Evolutionary conservation across 2,113 vertebrate genomes (phyloP).

Genomic region (Gorsachius goisagi): DNA sequence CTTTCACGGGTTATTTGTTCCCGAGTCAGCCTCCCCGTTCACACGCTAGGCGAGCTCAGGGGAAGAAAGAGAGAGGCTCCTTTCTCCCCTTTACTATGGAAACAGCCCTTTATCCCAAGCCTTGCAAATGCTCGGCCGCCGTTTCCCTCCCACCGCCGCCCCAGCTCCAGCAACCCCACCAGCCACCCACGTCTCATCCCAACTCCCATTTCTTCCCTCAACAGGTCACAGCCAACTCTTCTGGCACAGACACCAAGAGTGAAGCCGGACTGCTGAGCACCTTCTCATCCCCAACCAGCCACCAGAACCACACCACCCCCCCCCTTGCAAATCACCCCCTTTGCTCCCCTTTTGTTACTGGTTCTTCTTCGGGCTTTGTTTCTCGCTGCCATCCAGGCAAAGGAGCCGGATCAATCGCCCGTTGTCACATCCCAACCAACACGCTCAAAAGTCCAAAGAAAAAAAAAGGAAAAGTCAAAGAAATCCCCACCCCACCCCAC

Average conservation of each 20-base stretch:
- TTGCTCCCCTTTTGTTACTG: neutral
- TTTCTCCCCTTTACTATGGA: conserved; percentile 53
- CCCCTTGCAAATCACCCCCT: neutral
- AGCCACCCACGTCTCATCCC: neutral
- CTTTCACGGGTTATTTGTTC: neutral
- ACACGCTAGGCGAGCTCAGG: neutral
- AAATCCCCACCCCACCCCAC: neutral
- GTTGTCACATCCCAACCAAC: neutral
- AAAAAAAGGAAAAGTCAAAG: neutral
- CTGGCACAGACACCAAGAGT: fast-evolving
- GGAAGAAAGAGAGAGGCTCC: conserved; percentile 43
- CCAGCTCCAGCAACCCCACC: neutral
- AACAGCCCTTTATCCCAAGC: conserved; percentile 34
- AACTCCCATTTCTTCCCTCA: neutral
- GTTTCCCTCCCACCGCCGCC: neutral
- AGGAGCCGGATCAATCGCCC: neutral
- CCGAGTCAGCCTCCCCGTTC: neutral
- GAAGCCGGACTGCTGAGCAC: neutral
- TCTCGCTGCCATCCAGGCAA: neutral
- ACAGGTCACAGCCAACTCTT: neutral
- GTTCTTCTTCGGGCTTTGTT: neutral
- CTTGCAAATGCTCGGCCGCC: neutral
- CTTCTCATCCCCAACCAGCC: neutral
- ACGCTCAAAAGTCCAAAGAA: neutral
- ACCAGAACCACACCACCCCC: neutral